Percentiles rank a stretch among this genome's conserved stretches.
Conservation (phyloP, 2,888 invertebrate genomes). For the Hydropsyche betteni region DNA sequence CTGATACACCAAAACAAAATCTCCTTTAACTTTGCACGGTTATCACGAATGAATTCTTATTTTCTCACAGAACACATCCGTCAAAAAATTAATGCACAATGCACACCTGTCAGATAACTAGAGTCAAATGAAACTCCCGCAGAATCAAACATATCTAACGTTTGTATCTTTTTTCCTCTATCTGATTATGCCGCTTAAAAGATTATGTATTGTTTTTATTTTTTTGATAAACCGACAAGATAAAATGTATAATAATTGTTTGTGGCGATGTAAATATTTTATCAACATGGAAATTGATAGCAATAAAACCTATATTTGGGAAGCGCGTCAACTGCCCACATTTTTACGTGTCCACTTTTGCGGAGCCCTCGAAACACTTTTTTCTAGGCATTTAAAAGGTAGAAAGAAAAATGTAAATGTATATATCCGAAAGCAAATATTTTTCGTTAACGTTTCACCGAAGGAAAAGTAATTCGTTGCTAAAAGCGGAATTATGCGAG, state of each 20-base stretch:
- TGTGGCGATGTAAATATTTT: neutral
- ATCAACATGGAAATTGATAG: neutral
- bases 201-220: neutral
- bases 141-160: neutral
- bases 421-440: too few relatives aligned
- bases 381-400: too few relatives aligned
- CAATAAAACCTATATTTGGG: neutral
- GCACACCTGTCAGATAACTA: neutral
- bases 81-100: neutral
- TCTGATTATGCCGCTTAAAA: slow-evolving; percentile 8
- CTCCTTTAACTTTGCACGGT: neutral
- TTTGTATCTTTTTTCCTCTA: neutral
- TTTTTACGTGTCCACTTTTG: neutral
- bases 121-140: neutral
- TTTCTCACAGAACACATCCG: neutral
- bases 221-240: neutral
- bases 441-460: too few relatives aligned
- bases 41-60: neutral
- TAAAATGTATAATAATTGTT: neutral
- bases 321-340: neutral
- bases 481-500: too few relatives aligned
- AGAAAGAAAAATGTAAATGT: too few relatives aligned
- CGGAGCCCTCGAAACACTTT: too few relatives aligned
- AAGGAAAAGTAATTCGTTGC: too few relatives aligned
- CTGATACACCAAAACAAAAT: neutral